These are phyloP conservation scores for Palythoa grandiflora DNA, from an alignment of 92 coral and sea anemone species.

Conservation along the genomic window DNA sequence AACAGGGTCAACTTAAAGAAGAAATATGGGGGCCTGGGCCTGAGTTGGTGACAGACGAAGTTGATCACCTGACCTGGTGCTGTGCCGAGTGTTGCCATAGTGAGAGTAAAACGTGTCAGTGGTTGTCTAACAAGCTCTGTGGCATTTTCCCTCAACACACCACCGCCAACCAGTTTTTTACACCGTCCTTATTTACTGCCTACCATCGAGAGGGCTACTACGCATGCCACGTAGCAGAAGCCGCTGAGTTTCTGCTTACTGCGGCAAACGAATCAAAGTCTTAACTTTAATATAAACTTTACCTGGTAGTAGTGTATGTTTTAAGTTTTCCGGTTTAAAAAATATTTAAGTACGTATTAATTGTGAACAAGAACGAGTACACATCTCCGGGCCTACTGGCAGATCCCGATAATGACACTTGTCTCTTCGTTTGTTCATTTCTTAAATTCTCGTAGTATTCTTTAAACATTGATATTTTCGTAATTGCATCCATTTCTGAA, in stretches of 20 bases:
- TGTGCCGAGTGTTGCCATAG: conserved; percentile 75
- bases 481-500: too few relatives aligned
- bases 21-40: conserved; percentile 72
- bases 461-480: too few relatives aligned
- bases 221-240: conserved; percentile 66
- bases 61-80: conserved; percentile 60
- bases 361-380: too few relatives aligned
- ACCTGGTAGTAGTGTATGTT: too few relatives aligned
- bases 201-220: conserved; percentile 73
- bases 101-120: background rate
- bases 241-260: conserved; percentile 61
- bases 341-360: too few relatives aligned
- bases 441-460: too few relatives aligned
- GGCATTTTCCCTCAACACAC: conserved; percentile 71
- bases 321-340: too few relatives aligned
- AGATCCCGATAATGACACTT: too few relatives aligned
- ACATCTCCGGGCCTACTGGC: too few relatives aligned
- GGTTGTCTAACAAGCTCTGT: conserved; percentile 57
- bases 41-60: conserved; percentile 59
- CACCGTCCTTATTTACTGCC: conserved; percentile 69
- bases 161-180: conserved; percentile 73
- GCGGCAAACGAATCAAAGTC: background rate
- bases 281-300: background rate
- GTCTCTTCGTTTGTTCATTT: too few relatives aligned
- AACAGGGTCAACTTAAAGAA: conserved; percentile 48